Percentiles rank a stretch among this genome's conserved stretches.
phyloP scores from a whole-genome alignment of 1,140 invertebrate genomes.

The Leptinotarsa defecta region DNA sequence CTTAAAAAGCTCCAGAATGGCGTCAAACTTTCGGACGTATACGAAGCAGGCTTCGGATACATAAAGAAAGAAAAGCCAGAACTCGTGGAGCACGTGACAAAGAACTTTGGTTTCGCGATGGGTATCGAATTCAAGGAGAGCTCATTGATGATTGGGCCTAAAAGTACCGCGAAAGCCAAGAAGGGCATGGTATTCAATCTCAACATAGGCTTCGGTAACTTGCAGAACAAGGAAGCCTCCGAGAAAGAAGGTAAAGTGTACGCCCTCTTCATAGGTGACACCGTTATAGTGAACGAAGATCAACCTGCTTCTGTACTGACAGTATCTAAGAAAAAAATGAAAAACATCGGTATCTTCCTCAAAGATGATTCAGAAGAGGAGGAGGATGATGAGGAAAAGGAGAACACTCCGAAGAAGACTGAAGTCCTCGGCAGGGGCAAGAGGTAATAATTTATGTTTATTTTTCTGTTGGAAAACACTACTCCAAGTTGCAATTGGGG shows the following conservation, averaged over 20 bases:
- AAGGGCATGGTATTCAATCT: constrained; percentile 98
- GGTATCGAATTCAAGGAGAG: constrained; percentile 98
- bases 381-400: constrained; percentile 71
- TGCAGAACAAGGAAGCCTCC: constrained; percentile 80
- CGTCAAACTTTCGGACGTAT: constrained; percentile 85
- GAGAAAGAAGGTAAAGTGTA: constrained; percentile 90
- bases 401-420: constrained; percentile 65
- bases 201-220: constrained; percentile 89
- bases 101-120: constrained; percentile 81
- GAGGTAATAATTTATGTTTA: constrained; percentile 54
- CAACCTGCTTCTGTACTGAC: constrained; percentile 86
- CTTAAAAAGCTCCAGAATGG: constrained; percentile 84
- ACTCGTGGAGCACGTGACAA: constrained; percentile 90
- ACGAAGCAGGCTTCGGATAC: constrained; percentile 73
- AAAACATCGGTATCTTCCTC: constrained; percentile 95
- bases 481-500: too few relatives aligned
- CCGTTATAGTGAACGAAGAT: constrained; percentile 89
- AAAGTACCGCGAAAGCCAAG: constrained; percentile 78
- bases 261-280: constrained; percentile 96
- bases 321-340: constrained; percentile 92
- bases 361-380: constrained; percentile 92
- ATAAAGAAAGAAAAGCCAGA: constrained; percentile 88
- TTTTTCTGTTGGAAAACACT: too few relatives aligned
- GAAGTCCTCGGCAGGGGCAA: constrained; percentile 80
- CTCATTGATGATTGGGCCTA: constrained; percentile 88